Percentiles rank a stretch among this genome's conserved stretches.
phyloP scores from a whole-genome alignment of 2,113 vertebrate genomes.

The Pluvianellus socialis region DNA sequence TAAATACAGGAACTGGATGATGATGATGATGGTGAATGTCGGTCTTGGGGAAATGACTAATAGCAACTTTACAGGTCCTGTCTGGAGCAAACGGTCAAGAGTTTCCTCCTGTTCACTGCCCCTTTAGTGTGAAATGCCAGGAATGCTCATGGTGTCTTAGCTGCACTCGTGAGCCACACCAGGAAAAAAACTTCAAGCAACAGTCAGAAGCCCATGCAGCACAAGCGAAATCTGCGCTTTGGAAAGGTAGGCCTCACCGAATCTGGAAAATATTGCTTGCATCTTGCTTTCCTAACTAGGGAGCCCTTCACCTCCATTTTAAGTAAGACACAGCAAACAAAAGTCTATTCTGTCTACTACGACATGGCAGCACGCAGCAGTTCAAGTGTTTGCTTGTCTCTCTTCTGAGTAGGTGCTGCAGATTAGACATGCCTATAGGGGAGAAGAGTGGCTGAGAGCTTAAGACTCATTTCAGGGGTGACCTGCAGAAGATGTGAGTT shows the following conservation, averaged over 20 bases:
- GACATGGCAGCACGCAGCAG: slow-evolving; percentile 10
- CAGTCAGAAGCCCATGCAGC: background rate
- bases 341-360: slow-evolving; percentile 51
- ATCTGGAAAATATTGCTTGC: slow-evolving; percentile 25
- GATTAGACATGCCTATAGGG: slow-evolving; percentile 24
- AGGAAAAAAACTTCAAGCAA: background rate
- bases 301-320: slow-evolving; percentile 73
- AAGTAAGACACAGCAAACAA: slow-evolving; percentile 60
- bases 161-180: background rate
- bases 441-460: slow-evolving; percentile 39
- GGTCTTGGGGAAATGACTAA: background rate
- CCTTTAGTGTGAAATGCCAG: background rate
- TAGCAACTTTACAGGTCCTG: background rate
- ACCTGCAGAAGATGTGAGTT: slow-evolving; percentile 39
- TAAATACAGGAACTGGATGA: background rate
- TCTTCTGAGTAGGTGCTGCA: slow-evolving; percentile 19
- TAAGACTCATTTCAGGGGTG: slow-evolving; percentile 56
- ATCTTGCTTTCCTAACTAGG: slow-evolving; percentile 36
- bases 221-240: background rate
- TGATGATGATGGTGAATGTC: background rate
- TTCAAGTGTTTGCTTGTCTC: slow-evolving; percentile 35
- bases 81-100: background rate
- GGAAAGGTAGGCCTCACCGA: background rate
- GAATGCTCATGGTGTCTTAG: background rate
- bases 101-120: background rate